phyloP scores from a whole-genome alignment of 2,797 vertebrate genomes.

The Acipenser transmontanus region DNA sequence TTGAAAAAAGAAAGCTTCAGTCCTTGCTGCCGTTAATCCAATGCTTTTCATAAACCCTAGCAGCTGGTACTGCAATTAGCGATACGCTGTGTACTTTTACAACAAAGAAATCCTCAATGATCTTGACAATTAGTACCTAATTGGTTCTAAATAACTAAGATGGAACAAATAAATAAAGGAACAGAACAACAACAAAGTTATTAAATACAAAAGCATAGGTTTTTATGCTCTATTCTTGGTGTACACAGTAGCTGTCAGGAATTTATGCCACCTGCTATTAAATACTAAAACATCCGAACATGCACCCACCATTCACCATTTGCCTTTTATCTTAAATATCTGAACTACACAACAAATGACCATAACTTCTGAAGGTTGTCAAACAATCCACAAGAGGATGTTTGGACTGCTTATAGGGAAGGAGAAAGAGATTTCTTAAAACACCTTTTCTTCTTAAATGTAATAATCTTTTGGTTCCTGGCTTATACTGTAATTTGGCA shows the following conservation, averaged over 20 bases:
- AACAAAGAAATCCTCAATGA: slow-evolving; percentile 60
- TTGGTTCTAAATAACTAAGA: slow-evolving; percentile 67
- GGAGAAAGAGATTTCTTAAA: no score
- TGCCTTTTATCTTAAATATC: no score
- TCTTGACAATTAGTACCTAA: slow-evolving; percentile 68
- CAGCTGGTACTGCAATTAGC: slow-evolving; percentile 63
- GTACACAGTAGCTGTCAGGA: slow-evolving; percentile 7
- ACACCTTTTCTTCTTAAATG: no score
- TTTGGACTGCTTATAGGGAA: no score
- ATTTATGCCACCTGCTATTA: no score
- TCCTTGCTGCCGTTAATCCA: slow-evolving; percentile 26
- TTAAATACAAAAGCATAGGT: neutral
- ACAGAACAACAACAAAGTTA: slow-evolving; percentile 18
- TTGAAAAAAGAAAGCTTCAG: slow-evolving; percentile 30
- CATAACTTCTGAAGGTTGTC: no score
- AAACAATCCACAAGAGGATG: no score
- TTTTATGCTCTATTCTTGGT: neutral
- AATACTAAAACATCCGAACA: no score
- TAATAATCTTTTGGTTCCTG: no score
- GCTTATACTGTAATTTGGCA: no score
- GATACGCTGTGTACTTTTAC: slow-evolving; percentile 63
- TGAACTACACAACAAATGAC: no score
- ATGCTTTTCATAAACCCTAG: slow-evolving; percentile 7
- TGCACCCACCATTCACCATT: no score
- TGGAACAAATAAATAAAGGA: slow-evolving; percentile 58